Evolutionary conservation across 2,888 invertebrate genomes (phyloP), one percentile per base, ranked within the genome.

Genomic region (Eulithis testata): DNA sequence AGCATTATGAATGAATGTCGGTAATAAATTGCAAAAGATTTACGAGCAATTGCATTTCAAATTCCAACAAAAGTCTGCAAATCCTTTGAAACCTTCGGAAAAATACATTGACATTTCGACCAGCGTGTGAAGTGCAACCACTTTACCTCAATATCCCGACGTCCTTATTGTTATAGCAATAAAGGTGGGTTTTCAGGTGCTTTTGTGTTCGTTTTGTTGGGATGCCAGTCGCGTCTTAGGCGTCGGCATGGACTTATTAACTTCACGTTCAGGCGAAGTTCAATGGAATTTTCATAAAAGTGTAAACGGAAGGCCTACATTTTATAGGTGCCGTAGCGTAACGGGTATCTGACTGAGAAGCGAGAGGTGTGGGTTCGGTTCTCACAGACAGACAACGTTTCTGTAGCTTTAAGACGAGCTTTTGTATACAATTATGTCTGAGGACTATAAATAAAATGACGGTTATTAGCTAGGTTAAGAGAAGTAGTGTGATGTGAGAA

Each of bases 191-290:
- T 45, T 43, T 6, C 11, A 36, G 36, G 6, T 0, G 21, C 6
- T 9, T 8, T 54, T 37, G 11, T 27, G 37, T 36, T 31, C 9
- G 47, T 51, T 56, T 11, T 40, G 36, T 57, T 47, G 37, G 47
- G 43, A 58, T 83, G 80, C 84, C 69, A 72, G 74, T 71, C 82
- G 75, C 82, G 81, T 83, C 73, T 73, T 61, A 68, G 68, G 68
- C 74, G 72, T 75, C 74, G 73, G 40, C 82, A 80, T 84, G 79
- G 83, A 83, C 81, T 85, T 84, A 84, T 83, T 85, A 84, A 83
- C 76, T 80, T 79, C 71, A 78, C 76, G 52, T 52, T 55, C 60
- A 57, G 61, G 36, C 43, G 31, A 55, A 49, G 36, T 51, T 57
- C 40, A 69, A 74, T 74, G 75, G 69, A 75, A 78, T 74, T 76